Conservation (phyloP, 2,888 invertebrate species). For the Petrolisthes manimaculis region DNA sequence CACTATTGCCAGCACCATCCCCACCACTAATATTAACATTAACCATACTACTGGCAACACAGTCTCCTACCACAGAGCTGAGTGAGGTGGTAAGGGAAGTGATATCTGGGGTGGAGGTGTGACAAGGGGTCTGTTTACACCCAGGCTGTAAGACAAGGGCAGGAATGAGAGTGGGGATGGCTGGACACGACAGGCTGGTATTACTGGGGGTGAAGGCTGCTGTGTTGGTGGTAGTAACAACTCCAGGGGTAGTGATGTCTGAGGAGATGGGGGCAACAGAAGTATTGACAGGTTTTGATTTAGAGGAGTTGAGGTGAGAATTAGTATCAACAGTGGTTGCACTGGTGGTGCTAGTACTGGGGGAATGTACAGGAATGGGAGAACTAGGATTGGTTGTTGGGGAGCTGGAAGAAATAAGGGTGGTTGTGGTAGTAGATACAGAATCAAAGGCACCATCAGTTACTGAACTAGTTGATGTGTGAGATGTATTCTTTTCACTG, state of each 20-base stretch:
- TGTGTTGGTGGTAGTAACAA: background rate
- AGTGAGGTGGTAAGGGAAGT: background rate
- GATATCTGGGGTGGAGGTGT: background rate
- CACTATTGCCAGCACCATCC: background rate
- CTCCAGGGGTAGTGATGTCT: background rate
- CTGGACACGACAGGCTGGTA: constrained; percentile 25
- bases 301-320: background rate
- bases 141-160: background rate
- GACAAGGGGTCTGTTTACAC: background rate
- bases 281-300: background rate
- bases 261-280: constrained; percentile 8
- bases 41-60: background rate
- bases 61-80: background rate
- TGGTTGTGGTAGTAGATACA: too few relatives aligned
- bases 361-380: background rate
- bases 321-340: background rate
- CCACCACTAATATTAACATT: background rate
- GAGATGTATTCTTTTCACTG: background rate
- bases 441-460: background rate
- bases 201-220: constrained; percentile 16
- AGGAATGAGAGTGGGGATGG: constrained; percentile 32
- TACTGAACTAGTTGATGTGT: background rate
- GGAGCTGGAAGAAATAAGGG: too few relatives aligned
- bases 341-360: background rate
- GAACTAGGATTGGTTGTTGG: background rate